Base-by-base conservation (phyloP, 2,113 vertebrate genomes). In the Myanophis thanlyinensis region DNA sequence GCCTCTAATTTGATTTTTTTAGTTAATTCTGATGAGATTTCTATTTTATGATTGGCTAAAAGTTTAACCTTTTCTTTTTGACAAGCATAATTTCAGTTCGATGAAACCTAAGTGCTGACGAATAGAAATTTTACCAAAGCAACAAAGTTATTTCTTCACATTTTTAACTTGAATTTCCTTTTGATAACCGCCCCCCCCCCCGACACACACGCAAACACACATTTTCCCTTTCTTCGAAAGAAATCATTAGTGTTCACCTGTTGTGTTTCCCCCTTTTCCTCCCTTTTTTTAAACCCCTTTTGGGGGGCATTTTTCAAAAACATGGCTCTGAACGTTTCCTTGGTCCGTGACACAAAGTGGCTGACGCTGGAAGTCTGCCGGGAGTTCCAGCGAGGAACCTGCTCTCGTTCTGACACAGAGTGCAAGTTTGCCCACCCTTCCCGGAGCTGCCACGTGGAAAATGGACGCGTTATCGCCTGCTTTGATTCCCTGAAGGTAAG, bases 401-500 rank as follows among this genome's bases (percentile, higher is more conserved):
- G 99, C 97, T 99, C 98, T 27, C 98, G 99, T 85, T 98, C 98
- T 56, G 99, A 99, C 92, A 97, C 97, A 27, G 99, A 99, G 96
- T 99, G 99, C 98, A 99, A 99, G 98, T 99, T 99, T 95, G 99
- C 99, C 96, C 99, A 99, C 96, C 99, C 99, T 0, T 98, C 99
- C 89, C 98, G 98, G 95, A 98, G 98, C 97, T 99, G 99, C 98
- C 99, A 99, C 93, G 99, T 99, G 98, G 99, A 99, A 98, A 99
- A 99, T 52, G 99, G 99, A 94, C 98, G 99, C 94, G 99, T 99
- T 97, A 98, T 99, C 94, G 99, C 99, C 97, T 99, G 99, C 98
- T 99, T 99, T 97, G 99, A 99, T 98, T 99, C 99, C 54, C 98
- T 99, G 95, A 99, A 99, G 99, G 99, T 99, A 98, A 98, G 97